Percentiles rank a stretch among this genome's conserved stretches.
These are phyloP conservation scores for Zosterops lateralis DNA, from an alignment of 2,113 vertebrate species.

Conservation along the genomic window DNA sequence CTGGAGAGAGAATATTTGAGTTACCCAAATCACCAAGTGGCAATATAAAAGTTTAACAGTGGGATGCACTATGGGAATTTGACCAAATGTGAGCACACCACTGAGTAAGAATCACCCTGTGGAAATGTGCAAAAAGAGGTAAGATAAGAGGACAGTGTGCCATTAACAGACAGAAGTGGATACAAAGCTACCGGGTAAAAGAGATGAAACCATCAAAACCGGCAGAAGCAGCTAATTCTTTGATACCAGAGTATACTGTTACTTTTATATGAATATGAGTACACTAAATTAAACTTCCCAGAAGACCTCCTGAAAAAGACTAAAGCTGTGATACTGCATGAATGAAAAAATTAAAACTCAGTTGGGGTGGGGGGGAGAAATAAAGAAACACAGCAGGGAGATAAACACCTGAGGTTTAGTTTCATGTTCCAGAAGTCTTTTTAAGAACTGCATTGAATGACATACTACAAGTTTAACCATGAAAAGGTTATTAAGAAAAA, in stretches of 20 bases:
- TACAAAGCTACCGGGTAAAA: neutral
- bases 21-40: neutral
- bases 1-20: conserved; percentile 5
- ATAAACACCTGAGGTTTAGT: neutral
- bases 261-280: neutral
- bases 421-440: neutral
- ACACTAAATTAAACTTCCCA: neutral
- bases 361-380: accelerated
- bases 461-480: neutral
- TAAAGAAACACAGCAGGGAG: neutral
- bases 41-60: conserved; percentile 6
- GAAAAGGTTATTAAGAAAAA: conserved; percentile 8
- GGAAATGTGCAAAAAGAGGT: neutral
- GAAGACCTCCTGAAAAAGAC: neutral
- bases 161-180: neutral
- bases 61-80: neutral
- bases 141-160: neutral
- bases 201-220: neutral
- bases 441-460: neutral
- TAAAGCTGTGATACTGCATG: neutral
- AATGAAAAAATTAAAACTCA: neutral
- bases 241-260: neutral
- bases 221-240: neutral
- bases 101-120: neutral
- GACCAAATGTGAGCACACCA: neutral